Evolutionary conservation across 2,113 vertebrate species (phyloP).

Genomic region (Eudorcas thomsonii): DNA sequence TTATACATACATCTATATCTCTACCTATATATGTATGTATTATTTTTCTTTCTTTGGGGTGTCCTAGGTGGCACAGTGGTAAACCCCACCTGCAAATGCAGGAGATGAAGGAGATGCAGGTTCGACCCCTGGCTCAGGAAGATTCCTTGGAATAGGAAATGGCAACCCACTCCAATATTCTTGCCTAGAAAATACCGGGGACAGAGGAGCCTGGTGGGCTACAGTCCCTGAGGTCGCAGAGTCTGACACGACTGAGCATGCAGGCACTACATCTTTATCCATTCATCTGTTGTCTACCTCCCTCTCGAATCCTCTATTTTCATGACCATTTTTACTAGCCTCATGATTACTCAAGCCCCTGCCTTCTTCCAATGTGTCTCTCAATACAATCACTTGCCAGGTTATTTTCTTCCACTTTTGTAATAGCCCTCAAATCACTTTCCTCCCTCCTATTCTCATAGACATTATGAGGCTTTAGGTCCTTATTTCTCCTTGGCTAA

Average conservation of each 20-base stretch:
- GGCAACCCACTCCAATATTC: neutral
- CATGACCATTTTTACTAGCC: neutral
- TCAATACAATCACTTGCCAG: neutral
- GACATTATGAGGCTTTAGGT: neutral
- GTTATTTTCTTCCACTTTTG: neutral
- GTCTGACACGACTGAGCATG: fast-evolving
- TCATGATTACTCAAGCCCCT: neutral
- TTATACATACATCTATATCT: neutral
- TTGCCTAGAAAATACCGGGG: neutral
- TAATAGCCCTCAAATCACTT: neutral
- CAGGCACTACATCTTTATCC: neutral
- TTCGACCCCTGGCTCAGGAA: neutral
- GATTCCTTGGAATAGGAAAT: neutral
- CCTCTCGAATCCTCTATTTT: neutral
- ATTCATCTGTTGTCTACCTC: neutral
- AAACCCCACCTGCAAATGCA: neutral
- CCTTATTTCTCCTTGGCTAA: neutral
- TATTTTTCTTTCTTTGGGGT: neutral
- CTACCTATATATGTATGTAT: neutral
- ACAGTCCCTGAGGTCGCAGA: neutral
- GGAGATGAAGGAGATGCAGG: neutral
- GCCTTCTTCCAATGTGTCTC: neutral
- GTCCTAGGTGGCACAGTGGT: neutral
- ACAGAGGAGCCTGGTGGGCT: neutral
- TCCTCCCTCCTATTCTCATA: neutral